Evolutionary conservation across 1,140 invertebrate species (phyloP).

Genomic region (Battus philenor): DNA sequence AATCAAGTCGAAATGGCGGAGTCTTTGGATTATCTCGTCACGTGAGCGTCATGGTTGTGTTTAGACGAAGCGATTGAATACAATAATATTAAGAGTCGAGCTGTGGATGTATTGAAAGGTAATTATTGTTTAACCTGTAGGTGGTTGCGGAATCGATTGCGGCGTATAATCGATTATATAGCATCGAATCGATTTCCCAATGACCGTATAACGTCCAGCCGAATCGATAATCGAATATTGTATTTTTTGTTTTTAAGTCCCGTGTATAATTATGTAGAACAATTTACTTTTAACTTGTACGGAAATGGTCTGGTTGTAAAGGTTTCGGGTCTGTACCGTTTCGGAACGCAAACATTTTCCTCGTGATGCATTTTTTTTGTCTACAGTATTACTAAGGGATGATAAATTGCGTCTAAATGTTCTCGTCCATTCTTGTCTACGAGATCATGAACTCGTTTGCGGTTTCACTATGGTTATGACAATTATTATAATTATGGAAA

Average conservation of each 20-base stretch:
- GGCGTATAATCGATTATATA: not conserved
- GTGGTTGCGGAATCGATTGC: not conserved
- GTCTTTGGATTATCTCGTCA: not conserved
- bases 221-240: not conserved
- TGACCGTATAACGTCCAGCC: not conserved
- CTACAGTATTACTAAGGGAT: not conserved
- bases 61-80: not conserved
- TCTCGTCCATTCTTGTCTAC: not conserved
- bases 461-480: not conserved
- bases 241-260: constrained; percentile 3
- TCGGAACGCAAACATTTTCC: not conserved
- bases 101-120: too few species aligned
- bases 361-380: not conserved
- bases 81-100: not conserved
- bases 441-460: not conserved
- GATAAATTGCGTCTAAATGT: not conserved
- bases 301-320: too few species aligned
- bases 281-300: constrained; percentile 16
- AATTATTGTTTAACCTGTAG: too few species aligned
- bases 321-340: too few species aligned
- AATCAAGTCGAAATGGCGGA: not conserved
- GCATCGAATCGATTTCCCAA: constrained; percentile 1
- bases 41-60: not conserved
- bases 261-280: constrained; percentile 16
- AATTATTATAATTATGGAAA: constrained; percentile 3